Base-by-base conservation (phyloP, 2,888 invertebrate genomes). In the Cantharis nigra region DNA sequence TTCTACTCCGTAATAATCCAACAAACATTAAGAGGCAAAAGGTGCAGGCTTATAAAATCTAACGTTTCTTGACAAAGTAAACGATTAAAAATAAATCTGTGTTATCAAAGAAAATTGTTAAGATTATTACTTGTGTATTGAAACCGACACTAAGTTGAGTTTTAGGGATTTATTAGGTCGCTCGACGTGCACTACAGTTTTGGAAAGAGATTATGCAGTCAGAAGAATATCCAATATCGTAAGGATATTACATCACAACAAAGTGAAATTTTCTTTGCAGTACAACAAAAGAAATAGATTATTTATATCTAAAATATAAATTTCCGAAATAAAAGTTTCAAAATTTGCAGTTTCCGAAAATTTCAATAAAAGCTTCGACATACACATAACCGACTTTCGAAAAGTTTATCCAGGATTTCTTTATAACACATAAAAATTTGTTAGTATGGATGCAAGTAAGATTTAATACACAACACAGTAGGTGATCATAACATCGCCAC, bases 31-130 rank as follows among this genome's bases (percentile, higher is more conserved):
- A 33, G 13, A 49, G 49, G 49, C n/a, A 33, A 2, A 33, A 33
- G 33, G 33, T 33, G 33, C 13, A 49, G n/a, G 70, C 26, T 63
- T 69, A 69, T 26, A 71, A 75, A 33, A 75, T 75, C 75, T 75
- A 67, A 71, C 70, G 71, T 70, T 75, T 75, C 70, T 26, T 71
- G 49, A 71, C 64, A 62, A 64, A 62, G 28, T 28, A 16, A 72
- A 64, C 76, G 76, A 76, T 76, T 76, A 76, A 76, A 76, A 76
- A 72, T 76, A 76, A 76, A 77, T 74, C 77, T 71, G 30, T 64
- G 72, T 71, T 71, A 63, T 73, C 77, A 77, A 77, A 77, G 74
- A 63, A 74, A 77, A 77, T 77, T 23, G 63, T 71, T 71, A 74
- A 63, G 78, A 78, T 78, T 78, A 78, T 75, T 69, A 65, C 23